phyloP scores from a whole-genome alignment of 2,888 invertebrate genomes.

The Cosmia trapezina region DNA sequence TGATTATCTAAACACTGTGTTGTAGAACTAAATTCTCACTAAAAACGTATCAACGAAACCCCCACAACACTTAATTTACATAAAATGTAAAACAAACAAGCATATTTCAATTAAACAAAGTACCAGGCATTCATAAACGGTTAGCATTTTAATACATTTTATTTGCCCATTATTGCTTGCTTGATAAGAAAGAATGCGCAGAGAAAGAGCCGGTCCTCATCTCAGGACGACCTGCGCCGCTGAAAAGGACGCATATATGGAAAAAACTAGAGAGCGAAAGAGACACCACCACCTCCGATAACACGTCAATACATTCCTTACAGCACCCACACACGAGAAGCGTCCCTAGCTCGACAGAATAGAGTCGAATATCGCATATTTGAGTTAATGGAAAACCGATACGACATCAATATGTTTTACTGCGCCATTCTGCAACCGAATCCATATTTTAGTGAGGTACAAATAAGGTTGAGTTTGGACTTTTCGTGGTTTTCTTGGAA shows the following conservation, averaged over 20 bases:
- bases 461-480: slow-evolving; percentile 77
- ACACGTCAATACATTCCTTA: slow-evolving; percentile 90
- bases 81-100: slow-evolving; percentile 62
- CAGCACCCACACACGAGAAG: slow-evolving; percentile 75
- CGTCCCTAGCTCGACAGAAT: slow-evolving; percentile 64
- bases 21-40: neutral
- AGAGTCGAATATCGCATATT: slow-evolving; percentile 74
- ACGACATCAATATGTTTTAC: slow-evolving; percentile 90
- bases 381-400: slow-evolving; percentile 89
- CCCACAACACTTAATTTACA: slow-evolving; percentile 53
- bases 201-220: slow-evolving; percentile 87
- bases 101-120: slow-evolving; percentile 73
- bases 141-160: slow-evolving; percentile 77
- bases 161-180: slow-evolving; percentile 79
- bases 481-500: slow-evolving; percentile 81
- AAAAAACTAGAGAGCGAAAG: slow-evolving; percentile 79
- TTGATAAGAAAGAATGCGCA: slow-evolving; percentile 88
- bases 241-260: slow-evolving; percentile 85
- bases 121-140: slow-evolving; percentile 77
- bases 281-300: slow-evolving; percentile 88
- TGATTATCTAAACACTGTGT: neutral
- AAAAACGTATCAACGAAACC: slow-evolving; percentile 12
- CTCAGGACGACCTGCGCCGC: slow-evolving; percentile 84
- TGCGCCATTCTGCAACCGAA: slow-evolving; percentile 71
- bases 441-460: slow-evolving; percentile 67